Percentiles rank a stretch among this genome's conserved stretches.
phyloP scores from a whole-genome alignment of 2,888 invertebrate genomes.

The Octonoba sinensis region DNA sequence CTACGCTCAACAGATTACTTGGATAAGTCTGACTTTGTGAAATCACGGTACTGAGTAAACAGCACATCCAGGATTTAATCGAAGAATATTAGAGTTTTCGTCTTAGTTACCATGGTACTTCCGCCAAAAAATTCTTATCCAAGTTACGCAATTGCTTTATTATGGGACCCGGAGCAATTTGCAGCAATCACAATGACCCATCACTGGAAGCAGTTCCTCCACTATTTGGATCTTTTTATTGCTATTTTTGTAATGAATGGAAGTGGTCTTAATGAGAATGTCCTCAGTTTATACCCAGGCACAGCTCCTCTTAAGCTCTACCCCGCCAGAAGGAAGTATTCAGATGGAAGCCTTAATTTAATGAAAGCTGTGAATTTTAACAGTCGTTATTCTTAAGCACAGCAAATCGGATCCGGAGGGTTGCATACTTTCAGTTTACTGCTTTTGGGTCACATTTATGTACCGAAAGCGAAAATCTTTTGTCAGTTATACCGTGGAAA shows the following conservation, averaged over 20 bases:
- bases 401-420: no score
- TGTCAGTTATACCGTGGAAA: no score
- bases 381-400: no score
- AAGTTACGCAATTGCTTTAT: slow-evolving; percentile 12
- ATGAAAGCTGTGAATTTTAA: no score
- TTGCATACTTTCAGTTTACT: no score
- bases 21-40: no score
- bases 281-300: slow-evolving; percentile 21
- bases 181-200: slow-evolving; percentile 27
- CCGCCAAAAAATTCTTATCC: slow-evolving; percentile 10
- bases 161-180: slow-evolving; percentile 20
- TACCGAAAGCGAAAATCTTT: no score
- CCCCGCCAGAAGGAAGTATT: no score
- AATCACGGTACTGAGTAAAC: slow-evolving; percentile 10
- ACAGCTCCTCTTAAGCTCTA: background rate
- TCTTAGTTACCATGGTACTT: slow-evolving; percentile 16
- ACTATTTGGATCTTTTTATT: slow-evolving; percentile 19
- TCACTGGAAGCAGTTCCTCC: slow-evolving; percentile 16
- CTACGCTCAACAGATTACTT: no score
- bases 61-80: slow-evolving; percentile 21
- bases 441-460: no score
- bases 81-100: slow-evolving; percentile 12
- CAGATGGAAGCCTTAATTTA: no score
- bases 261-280: slow-evolving; percentile 34
- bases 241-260: slow-evolving; percentile 26